Conservation (phyloP, 2,113 vertebrate genomes). For the Zeus faber region DNA sequence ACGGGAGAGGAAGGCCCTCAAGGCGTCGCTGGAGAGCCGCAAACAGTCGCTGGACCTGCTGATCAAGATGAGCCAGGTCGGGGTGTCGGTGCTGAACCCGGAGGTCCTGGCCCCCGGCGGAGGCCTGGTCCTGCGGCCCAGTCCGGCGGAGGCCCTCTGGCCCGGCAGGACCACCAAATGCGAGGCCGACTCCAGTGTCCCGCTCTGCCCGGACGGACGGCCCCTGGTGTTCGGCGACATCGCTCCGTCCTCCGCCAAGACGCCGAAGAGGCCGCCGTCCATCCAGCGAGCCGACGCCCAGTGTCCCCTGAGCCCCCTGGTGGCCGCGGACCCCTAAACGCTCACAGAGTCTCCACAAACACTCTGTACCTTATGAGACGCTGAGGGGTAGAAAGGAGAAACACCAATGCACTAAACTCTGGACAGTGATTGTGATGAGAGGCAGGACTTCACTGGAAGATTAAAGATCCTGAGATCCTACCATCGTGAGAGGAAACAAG, state of each 20-base stretch:
- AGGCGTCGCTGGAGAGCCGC: slow-evolving; percentile 66
- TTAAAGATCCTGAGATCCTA: too few species aligned
- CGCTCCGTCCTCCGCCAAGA: slow-evolving; percentile 44
- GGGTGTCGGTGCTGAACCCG: slow-evolving; percentile 55
- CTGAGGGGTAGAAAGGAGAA: too few species aligned
- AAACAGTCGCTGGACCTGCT: slow-evolving; percentile 82
- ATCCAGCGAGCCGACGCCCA: too few species aligned
- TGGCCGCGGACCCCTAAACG: slow-evolving; percentile 52
- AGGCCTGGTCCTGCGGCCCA: slow-evolving; percentile 56
- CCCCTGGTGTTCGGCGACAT: slow-evolving; percentile 60
- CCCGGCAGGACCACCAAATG: slow-evolving; percentile 89
- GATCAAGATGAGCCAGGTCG: slow-evolving; percentile 77
- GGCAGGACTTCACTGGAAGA: too few species aligned
- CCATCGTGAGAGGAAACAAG: too few species aligned
- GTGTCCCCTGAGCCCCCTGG: slow-evolving; percentile 67
- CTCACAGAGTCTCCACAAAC: neutral
- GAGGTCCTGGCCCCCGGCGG: slow-evolving; percentile 68
- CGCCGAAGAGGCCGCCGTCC: slow-evolving; percentile 59
- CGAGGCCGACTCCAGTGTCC: slow-evolving; percentile 92
- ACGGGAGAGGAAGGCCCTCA: slow-evolving; percentile 47
- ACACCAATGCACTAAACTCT: neutral
- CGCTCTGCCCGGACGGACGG: slow-evolving; percentile 80
- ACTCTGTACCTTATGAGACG: slow-evolving; percentile 1
- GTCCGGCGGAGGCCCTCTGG: slow-evolving; percentile 74
- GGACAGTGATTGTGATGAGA: too few species aligned